Evolutionary conservation across 2,113 vertebrate genomes (phyloP), one percentile per base, ranked within the genome.

Genomic region (Odontophorus gujanensis): DNA sequence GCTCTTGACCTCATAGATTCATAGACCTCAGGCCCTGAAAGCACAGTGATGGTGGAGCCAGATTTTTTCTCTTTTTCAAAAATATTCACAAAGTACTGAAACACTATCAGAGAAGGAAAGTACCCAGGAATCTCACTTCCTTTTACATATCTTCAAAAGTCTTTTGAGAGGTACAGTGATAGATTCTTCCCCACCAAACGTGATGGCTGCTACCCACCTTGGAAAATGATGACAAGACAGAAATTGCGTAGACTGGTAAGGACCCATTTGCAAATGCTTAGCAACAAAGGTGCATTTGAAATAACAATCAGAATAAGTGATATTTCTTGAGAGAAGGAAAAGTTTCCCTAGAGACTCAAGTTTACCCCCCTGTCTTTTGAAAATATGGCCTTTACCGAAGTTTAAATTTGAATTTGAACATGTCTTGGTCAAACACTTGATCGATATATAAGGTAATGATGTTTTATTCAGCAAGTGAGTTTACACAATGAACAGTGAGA

Each of bases 1-100:
- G 62, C 21, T 72, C 53, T 24, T 0, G 0, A 22, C 3, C 10
- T 45, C 2, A 1, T 26, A 51, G 14, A 26, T 68, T 69, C 55
- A 22, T 38, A 58, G 9, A 66, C 22, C 45, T 66, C 67, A 57
- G 68, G 4, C 34, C 10, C 21, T 51, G 47, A 28, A 9, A 26
- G 10, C 34, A 38, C 28, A 42, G 13, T 20, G 25, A 47, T 5
- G 7, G 3, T 43, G 25, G 17, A 88, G 32, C 14, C 48, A 72
- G 48, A 20, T 32, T 58, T 58, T 19, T 57, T 28, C 51, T 53
- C 10, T 20, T 58, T 58, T 20, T 58, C 55, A 58, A 19, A 58
- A 58, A n/a, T 6, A 9, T 57, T 57, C 55, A n/a, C 32, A 5
- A 20, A n/a, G 32, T 58, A 22, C 36, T 40, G 24, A 32, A 88